These are phyloP conservation scores for Elephas maximus DNA, from an alignment of 2,113 vertebrate species.

Conservation along the genomic window DNA sequence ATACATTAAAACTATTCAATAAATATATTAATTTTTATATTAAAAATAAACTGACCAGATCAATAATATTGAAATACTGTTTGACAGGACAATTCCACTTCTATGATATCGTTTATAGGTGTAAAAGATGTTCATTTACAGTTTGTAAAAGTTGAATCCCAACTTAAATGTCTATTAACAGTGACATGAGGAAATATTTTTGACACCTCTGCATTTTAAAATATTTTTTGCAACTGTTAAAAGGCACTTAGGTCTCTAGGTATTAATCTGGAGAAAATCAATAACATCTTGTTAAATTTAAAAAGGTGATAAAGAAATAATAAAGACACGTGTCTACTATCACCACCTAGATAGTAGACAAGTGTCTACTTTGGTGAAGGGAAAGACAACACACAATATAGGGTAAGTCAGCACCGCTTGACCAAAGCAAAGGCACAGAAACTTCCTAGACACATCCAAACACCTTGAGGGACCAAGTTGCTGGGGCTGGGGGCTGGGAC, in stretches of 20 bases:
- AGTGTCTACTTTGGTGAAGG: too few relatives aligned
- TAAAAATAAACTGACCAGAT: background rate
- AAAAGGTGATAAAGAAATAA: background rate
- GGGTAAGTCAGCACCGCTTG: too few relatives aligned
- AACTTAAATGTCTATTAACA: background rate
- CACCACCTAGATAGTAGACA: too few relatives aligned
- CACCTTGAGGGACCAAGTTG: too few relatives aligned
- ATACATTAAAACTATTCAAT: background rate
- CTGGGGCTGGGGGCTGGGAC: too few relatives aligned
- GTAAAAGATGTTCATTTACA: background rate
- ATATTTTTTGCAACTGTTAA: conserved; percentile 13
- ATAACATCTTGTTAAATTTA: background rate
- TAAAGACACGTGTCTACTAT: too few relatives aligned
- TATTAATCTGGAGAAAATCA: background rate
- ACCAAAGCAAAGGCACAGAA: too few relatives aligned
- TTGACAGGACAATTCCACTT: background rate
- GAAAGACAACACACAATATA: too few relatives aligned
- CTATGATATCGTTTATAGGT: background rate
- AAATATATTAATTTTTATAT: background rate
- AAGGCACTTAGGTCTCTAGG: background rate
- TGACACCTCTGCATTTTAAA: background rate
- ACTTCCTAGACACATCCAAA: too few relatives aligned
- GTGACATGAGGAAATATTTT: background rate
- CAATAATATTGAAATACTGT: background rate
- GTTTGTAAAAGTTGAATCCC: background rate